phyloP scores from a whole-genome alignment of 2,888 invertebrate genomes.

The Sarcophaga caerulescens region DNA sequence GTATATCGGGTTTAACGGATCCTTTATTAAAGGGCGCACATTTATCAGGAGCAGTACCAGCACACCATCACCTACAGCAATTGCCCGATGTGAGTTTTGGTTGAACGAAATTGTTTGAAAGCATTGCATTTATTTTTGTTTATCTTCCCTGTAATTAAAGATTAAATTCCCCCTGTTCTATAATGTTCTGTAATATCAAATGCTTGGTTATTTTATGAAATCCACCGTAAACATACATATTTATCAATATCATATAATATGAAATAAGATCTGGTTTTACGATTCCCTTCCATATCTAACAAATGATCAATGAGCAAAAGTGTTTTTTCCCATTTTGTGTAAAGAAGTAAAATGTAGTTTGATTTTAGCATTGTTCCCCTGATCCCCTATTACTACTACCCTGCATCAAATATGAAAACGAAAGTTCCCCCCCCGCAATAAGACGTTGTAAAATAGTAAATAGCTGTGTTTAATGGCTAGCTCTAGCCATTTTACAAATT shows the following conservation, averaged over 20 bases:
- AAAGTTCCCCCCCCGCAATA: neutral
- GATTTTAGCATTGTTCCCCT: constrained; percentile 63
- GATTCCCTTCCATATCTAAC: constrained; percentile 24
- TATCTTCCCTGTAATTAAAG: constrained; percentile 42
- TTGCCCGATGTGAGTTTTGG: constrained; percentile 82
- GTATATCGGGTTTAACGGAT: constrained; percentile 82
- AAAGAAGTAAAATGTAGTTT: constrained; percentile 62
- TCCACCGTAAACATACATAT: constrained; percentile 32
- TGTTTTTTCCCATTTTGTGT: constrained; percentile 43
- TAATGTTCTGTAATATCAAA: constrained; percentile 51
- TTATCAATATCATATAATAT: constrained; percentile 32
- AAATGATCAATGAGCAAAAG: neutral
- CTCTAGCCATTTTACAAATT: neutral
- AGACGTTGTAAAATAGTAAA: neutral
- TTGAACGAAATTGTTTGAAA: constrained; percentile 70
- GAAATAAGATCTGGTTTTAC: constrained; percentile 32
- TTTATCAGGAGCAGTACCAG: constrained; percentile 81
- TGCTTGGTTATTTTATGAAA: constrained; percentile 48
- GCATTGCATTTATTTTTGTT: constrained; percentile 66
- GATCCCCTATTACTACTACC: constrained; percentile 22
- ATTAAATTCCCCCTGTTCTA: constrained; percentile 33
- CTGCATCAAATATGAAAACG: constrained; percentile 1
- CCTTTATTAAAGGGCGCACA: constrained; percentile 82
- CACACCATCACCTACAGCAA: constrained; percentile 82
- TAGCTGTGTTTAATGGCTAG: neutral